phyloP scores from a whole-genome alignment of 2,113 vertebrate genomes.

The Anser cygnoides region DNA sequence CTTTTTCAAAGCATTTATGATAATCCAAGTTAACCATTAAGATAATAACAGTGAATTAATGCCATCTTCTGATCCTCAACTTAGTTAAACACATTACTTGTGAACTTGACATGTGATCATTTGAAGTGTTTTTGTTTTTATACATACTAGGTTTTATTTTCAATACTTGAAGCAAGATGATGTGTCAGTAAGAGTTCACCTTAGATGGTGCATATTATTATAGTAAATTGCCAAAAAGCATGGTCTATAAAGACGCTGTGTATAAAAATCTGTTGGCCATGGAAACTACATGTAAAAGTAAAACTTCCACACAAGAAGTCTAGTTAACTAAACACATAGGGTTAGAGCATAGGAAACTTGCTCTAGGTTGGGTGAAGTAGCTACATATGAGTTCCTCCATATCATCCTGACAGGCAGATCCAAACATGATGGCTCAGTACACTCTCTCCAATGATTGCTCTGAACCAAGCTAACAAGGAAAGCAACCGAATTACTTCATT shows the following conservation, averaged over 20 bases:
- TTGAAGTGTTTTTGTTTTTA: neutral
- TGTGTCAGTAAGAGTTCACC: neutral
- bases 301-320: neutral
- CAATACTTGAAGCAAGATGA: conserved; percentile 8
- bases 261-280: neutral
- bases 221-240: neutral
- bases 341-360: neutral
- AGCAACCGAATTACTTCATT: neutral
- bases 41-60: neutral
- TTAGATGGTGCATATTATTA: neutral
- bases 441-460: accelerated
- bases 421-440: neutral
- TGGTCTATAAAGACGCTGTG: neutral
- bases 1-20: neutral
- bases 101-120: neutral
- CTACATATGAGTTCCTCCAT: neutral
- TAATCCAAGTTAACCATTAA: neutral
- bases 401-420: neutral
- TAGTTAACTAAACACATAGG: neutral
- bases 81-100: neutral
- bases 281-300: neutral
- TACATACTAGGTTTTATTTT: neutral
- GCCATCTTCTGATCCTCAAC: neutral
- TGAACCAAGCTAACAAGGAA: neutral
- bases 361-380: neutral